These are phyloP conservation scores for Brachypodius melanocephalos DNA, from an alignment of 2,113 vertebrate species.

Conservation along the genomic window DNA sequence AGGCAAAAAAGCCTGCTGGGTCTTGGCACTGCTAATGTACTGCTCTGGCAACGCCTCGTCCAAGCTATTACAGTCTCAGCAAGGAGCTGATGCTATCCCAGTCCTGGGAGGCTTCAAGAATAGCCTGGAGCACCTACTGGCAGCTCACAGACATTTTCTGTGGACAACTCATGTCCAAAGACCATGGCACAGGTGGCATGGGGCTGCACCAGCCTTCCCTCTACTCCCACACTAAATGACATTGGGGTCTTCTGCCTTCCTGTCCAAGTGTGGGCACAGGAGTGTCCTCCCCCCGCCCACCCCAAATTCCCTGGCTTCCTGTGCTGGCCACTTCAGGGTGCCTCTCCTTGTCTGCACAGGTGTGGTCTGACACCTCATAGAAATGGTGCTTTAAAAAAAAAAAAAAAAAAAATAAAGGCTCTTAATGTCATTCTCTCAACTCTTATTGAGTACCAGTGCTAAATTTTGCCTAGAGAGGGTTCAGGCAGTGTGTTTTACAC, in stretches of 20 bases:
- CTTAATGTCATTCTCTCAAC: background rate
- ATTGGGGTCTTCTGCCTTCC: background rate
- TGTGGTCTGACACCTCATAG: accelerated
- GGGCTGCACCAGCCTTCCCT: background rate
- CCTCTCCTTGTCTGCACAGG: background rate
- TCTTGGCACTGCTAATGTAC: background rate
- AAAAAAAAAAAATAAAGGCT: background rate
- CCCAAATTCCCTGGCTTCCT: background rate
- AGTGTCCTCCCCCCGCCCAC: background rate
- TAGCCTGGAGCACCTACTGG: background rate
- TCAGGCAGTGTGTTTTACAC: background rate
- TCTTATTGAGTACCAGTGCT: background rate
- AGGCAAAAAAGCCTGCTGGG: background rate
- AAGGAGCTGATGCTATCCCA: background rate
- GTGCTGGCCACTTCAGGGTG: background rate
- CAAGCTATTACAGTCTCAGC: accelerated
- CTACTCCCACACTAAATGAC: background rate
- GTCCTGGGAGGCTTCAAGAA: background rate
- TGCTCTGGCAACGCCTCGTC: background rate
- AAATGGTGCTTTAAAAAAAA: background rate
- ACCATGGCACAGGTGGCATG: accelerated
- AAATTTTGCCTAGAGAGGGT: background rate
- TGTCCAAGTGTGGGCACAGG: background rate
- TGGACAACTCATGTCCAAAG: accelerated
- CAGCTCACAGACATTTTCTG: background rate